Evolutionary conservation across 53 echinoderm and acorn worm species (phyloP).

Genomic region (Holothuria leucospilota): DNA sequence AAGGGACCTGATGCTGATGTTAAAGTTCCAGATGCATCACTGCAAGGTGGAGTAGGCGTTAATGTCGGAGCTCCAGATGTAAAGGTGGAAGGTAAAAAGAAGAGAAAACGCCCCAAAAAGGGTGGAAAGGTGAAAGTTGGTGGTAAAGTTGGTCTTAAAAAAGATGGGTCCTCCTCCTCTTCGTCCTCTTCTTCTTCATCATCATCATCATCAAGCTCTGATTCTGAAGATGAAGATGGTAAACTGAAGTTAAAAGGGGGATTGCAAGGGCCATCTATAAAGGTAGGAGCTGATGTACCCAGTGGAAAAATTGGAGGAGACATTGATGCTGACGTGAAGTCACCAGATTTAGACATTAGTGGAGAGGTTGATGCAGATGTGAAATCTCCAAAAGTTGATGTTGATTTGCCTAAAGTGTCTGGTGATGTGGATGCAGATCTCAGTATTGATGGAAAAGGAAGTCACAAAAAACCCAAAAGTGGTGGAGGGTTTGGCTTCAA

Average conservation of each 20-base stretch:
- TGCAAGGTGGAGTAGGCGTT: background rate
- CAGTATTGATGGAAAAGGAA: background rate
- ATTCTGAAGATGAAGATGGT: constrained; percentile 61
- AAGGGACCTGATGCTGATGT: constrained; percentile 56
- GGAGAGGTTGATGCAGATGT: constrained; percentile 44
- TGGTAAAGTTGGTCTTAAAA: constrained; percentile 62
- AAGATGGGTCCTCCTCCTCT: constrained; percentile 25
- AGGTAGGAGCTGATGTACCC: constrained; percentile 20
- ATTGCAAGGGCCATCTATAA: constrained; percentile 43
- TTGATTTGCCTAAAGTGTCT: constrained; percentile 44
- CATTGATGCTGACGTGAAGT: background rate
- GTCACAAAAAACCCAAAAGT: background rate
- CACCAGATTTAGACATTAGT: constrained; percentile 56
- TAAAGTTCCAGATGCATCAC: constrained; percentile 32
- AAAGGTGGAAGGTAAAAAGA: constrained; percentile 38
- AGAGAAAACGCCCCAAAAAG: constrained; percentile 50
- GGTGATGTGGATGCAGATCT: constrained; percentile 62
- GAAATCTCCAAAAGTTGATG: constrained; percentile 22
- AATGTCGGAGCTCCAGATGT: constrained; percentile 2
- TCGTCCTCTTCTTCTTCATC: constrained; percentile 64
- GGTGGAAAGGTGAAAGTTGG: constrained; percentile 44
- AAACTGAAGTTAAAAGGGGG: constrained; percentile 60
- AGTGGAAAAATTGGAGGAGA: background rate
- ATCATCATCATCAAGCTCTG: constrained; percentile 48
- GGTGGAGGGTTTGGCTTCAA: constrained; percentile 5